These are phyloP conservation scores for Sebastes kiyomatsui DNA, from an alignment of 2,797 vertebrate species.

Conservation along the genomic window DNA sequence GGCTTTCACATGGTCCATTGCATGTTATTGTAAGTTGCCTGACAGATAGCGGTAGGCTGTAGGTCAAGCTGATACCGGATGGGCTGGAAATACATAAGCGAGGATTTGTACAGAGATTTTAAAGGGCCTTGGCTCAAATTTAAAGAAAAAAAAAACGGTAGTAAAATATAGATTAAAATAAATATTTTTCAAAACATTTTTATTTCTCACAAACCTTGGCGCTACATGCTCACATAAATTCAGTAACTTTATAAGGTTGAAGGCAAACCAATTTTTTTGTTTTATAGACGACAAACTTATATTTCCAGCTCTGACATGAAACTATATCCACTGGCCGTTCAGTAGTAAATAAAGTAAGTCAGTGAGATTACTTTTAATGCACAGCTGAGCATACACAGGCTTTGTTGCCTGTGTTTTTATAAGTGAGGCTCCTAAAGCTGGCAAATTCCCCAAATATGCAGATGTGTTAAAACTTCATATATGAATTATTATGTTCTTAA, in stretches of 20 bases:
- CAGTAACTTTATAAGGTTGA: not conserved
- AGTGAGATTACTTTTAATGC: too few species aligned
- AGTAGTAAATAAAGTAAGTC: too few species aligned
- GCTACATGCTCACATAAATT: not conserved
- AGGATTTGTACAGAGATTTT: not conserved
- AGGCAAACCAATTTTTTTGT: not conserved
- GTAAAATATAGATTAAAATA: not conserved
- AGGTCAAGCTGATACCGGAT: conserved; percentile 6
- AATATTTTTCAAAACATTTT: not conserved
- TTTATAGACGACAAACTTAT: too few species aligned
- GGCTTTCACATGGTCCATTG: conserved; percentile 8
- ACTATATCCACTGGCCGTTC: too few species aligned
- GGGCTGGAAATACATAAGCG: not conserved
- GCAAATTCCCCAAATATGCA: not conserved
- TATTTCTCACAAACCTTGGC: not conserved
- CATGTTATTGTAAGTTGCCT: not conserved
- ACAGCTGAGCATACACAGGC: not conserved
- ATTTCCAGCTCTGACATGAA: not conserved
- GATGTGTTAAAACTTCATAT: not conserved
- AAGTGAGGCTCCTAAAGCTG: not conserved
- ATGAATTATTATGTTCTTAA: not conserved
- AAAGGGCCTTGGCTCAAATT: not conserved
- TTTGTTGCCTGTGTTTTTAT: not conserved
- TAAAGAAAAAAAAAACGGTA: not conserved
- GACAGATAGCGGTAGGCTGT: conserved; percentile 1